Base-by-base conservation (phyloP, 2,113 vertebrate genomes). In the Peucedramus taeniatus region DNA sequence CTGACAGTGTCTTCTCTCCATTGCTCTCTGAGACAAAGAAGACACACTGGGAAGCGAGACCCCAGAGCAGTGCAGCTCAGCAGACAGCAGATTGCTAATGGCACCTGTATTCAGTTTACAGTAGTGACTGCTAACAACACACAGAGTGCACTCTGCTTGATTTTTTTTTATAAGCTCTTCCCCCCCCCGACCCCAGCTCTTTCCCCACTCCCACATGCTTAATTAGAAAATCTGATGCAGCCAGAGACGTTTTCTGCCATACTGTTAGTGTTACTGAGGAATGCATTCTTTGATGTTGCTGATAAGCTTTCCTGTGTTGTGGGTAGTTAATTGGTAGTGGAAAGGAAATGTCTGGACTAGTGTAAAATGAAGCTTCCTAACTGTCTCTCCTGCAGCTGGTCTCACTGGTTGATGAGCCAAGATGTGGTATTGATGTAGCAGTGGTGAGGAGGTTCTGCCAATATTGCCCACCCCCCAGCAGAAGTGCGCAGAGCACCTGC, bases 291-390 rank as follows among this genome's bases (percentile, higher is more conserved):
- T 96, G 94, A 93, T 92, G 53, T 92, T 85, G 69, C 65, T 75
- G 95, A 94, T 97, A 96, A 97, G 94, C 88, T 64, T 88, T 89
- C 89, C 93, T 97, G 37, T 96, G 88, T 96, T 97, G 93, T 97
- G 97, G 94, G 92, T 95, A 93, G 96, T 90, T 98, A 97, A 98
- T 97, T 97, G 97, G 96, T 96, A 94, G 79, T 83, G 80, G 90
- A 94, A 97, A 97, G 90, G 85, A 98, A 97, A 96, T 96, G 96
- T 95, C 97, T 97, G 83, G 96, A 97, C 97, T 96, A 88, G 97
- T 91, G 94, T 91, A 70, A 76, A 87, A 97, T 86, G 74, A 97
- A 94, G 87, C 96, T 96, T 95, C 95, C 90, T 94, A 96, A 96
- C 87, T 93, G 63, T 93, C 95, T 92, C 88, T 96, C 49, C 22